A percentile compares a stretch with the other conserved stretches of the same genome.
Evolutionary conservation across 2,888 invertebrate species (phyloP).

Genomic region (Aphidius colemani): DNA sequence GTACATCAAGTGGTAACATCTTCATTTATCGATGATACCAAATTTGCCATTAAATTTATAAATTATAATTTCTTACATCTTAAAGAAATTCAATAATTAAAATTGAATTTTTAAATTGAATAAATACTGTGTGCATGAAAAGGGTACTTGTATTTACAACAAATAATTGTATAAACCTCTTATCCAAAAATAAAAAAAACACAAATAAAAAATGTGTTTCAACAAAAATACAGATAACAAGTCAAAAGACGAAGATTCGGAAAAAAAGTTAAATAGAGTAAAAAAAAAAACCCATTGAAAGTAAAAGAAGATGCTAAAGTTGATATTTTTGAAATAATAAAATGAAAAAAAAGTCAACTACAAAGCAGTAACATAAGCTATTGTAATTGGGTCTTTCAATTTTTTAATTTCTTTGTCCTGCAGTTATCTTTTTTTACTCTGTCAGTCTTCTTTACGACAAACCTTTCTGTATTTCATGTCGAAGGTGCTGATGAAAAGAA

Average conservation of each 20-base stretch:
- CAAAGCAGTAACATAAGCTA: constrained; percentile 7
- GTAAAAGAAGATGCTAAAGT: neutral
- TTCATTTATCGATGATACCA: constrained; percentile 20
- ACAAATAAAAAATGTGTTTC: neutral
- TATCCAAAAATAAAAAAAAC: neutral
- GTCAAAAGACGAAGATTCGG: constrained; percentile 1
- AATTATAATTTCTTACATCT: too few relatives aligned
- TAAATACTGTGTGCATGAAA: too few relatives aligned
- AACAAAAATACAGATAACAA: neutral
- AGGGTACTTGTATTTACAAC: too few relatives aligned
- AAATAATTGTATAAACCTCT: neutral
- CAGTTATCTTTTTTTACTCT: constrained; percentile 1
- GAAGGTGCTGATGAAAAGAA: constrained; percentile 14
- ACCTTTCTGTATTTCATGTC: constrained; percentile 20
- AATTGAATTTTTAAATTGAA: too few relatives aligned
- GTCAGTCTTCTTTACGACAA: constrained; percentile 2
- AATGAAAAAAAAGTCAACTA: neutral
- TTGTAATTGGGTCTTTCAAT: constrained; percentile 14
- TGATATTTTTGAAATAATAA: neutral
- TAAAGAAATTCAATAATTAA: too few relatives aligned
- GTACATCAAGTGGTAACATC: constrained; percentile 13
- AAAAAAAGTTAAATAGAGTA: neutral
- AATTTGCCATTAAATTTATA: neutral
- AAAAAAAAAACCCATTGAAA: neutral
- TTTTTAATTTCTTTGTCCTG: constrained; percentile 8